Percentiles rank a stretch among this genome's conserved stretches.
Evolutionary conservation across 2,888 invertebrate species (phyloP).

Genomic region (Cremastobaeus sp.): DNA sequence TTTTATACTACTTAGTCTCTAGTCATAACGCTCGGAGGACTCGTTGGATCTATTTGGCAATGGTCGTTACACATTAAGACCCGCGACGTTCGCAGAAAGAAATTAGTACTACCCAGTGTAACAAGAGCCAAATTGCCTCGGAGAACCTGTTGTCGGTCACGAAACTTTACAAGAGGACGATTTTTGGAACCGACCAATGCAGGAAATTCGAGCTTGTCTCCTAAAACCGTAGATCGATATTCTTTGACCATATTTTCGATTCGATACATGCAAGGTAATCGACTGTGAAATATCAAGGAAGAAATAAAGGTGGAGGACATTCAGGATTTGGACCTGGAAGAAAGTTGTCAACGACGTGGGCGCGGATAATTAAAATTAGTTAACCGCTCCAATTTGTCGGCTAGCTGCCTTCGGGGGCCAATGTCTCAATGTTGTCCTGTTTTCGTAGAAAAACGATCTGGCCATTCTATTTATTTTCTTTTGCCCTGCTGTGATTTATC

Average conservation of each 20-base stretch:
- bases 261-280: no score
- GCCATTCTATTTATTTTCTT: constrained; percentile 50
- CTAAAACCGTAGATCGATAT: constrained; percentile 23
- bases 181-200: constrained; percentile 19
- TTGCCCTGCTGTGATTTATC: constrained; percentile 32
- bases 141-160: constrained; percentile 55
- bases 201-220: constrained; percentile 43
- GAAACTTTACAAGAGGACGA: constrained; percentile 53
- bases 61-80: constrained; percentile 41
- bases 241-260: constrained; percentile 5
- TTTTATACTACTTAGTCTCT: constrained; percentile 37
- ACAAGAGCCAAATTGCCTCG: constrained; percentile 56
- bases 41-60: constrained; percentile 37
- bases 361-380: no score
- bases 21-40: constrained; percentile 23
- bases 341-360: no score
- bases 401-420: constrained; percentile 25
- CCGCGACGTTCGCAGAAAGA: constrained; percentile 50
- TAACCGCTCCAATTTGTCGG: constrained; percentile 27
- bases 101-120: constrained; percentile 49
- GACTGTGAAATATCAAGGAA: no score
- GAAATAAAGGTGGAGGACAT: no score
- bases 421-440: constrained; percentile 45
- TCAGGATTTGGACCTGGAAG: no score
- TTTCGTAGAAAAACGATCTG: constrained; percentile 46